Percentiles rank a stretch among this genome's conserved stretches.
Conservation (phyloP, 2,888 invertebrate genomes). For the Pristionchus fissidentatus region DNA sequence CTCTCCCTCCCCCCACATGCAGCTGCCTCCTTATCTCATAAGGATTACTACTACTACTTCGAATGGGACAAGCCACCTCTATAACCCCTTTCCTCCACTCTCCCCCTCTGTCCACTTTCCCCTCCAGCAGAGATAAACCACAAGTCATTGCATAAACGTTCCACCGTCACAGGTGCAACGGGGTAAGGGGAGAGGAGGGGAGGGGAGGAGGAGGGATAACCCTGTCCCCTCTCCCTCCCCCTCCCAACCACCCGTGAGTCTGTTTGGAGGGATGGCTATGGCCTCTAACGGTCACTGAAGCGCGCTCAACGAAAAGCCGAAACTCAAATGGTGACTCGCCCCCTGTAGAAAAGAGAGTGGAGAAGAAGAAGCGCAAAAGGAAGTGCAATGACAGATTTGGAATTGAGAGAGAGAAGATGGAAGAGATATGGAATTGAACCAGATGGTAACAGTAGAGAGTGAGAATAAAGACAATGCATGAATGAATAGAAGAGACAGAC, state of each 20-base stretch:
- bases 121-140: background rate
- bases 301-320: conserved; percentile 13
- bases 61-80: conserved; percentile 4
- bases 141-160: conserved; percentile 43
- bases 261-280: conserved; percentile 22
- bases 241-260: background rate
- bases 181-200: no score
- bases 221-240: background rate
- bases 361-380: background rate
- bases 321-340: conserved; percentile 20
- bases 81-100: conserved; percentile 10
- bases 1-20: background rate
- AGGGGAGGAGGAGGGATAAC: no score
- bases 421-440: background rate
- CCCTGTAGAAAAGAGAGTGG: conserved; percentile 4
- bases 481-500: conserved; percentile 5
- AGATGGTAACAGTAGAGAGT: background rate
- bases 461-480: background rate
- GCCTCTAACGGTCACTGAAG: conserved; percentile 40
- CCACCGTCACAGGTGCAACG: conserved; percentile 30
- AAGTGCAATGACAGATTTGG: background rate
- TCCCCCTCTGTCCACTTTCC: conserved; percentile 21
- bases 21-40: conserved; percentile 12
- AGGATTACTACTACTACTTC: conserved; percentile 8
- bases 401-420: background rate